These are phyloP conservation scores for Parapristionchus giblindavisi DNA, from an alignment of 2,888 invertebrate species.

Conservation along the genomic window DNA sequence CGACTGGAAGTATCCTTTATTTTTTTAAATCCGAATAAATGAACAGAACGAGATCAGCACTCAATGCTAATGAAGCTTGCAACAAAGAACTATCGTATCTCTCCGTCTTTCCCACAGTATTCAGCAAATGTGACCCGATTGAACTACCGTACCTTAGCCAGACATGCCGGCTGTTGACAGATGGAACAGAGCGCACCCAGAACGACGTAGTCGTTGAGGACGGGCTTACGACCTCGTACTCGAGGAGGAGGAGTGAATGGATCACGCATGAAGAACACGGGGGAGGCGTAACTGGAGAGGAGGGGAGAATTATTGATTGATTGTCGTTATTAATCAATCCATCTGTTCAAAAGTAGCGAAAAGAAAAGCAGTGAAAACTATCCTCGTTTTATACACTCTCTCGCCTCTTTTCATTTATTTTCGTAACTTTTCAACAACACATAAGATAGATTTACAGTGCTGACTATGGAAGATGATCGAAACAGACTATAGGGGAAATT, in stretches of 20 bases:
- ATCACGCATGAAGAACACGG: constrained; percentile 56
- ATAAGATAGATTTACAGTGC: too few species aligned
- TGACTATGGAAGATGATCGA: too few species aligned
- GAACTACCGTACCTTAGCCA: constrained; percentile 44
- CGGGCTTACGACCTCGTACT: constrained; percentile 47
- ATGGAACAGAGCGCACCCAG: constrained; percentile 51
- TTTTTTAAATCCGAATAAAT: neutral
- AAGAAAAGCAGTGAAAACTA: too few species aligned
- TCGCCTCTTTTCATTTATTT: too few species aligned
- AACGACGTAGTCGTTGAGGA: constrained; percentile 52
- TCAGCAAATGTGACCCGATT: neutral
- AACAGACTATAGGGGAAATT: too few species aligned
- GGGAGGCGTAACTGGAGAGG: constrained; percentile 49
- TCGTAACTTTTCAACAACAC: too few species aligned
- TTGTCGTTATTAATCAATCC: neutral
- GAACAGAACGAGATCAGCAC: neutral
- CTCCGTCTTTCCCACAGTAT: neutral
- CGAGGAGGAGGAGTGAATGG: constrained; percentile 53
- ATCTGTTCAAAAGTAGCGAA: neutral
- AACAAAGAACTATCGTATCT: neutral
- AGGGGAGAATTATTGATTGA: neutral
- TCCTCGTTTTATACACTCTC: too few species aligned
- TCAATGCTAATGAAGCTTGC: neutral
- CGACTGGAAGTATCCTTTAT: constrained; percentile 37
- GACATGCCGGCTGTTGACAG: constrained; percentile 50